Base-by-base conservation (phyloP, 2,797 vertebrate species). In the Siniperca undulata region DNA sequence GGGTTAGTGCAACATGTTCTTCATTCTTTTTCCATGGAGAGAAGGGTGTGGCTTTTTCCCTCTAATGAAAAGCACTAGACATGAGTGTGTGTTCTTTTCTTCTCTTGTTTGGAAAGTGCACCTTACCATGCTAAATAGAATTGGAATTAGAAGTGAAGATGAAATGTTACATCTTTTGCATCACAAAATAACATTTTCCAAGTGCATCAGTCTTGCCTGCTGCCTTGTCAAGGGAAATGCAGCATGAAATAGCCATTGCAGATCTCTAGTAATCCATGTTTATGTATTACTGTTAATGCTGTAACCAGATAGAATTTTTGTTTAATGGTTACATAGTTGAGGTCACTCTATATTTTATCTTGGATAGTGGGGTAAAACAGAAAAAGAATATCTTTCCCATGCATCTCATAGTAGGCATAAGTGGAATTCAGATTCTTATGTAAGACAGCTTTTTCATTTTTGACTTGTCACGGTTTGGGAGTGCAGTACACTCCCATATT, bases 391-490 rank as follows among this genome's bases (percentile, higher is more conserved):
- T 68, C 20, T 80, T 86, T 83, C 64, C 67, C 78, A 81, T 70
- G 72, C 42, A 22, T 70, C 34, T 80, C 74, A 71, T 60, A 60
- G 74, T 38, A 79, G 42, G 40, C 59, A 70, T 55, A 74, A 55
- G 52, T 40, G 70, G 74, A 85, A 89, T 91, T 82, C 36, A 38
- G 44, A 68, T 74, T 84, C 50, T 90, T 91, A 86, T 46, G 44
- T 81, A 86, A 90, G 69, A n/a, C 30, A 19, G 19, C 6, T 60
- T 62, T 86, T 87, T 69, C 65, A 82, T 70, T 82, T 89, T 82
- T 79, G 67, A 79, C 83, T 74, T 77, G 67, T 82, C 70, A 84
- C 16, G 58, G 75, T 80, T 72, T 74, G 34, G 61, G 75, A 42
- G 17, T 34, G 8, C 55, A 65, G 20, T 22, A 24, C 1, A 50